Evolutionary conservation across 2,113 vertebrate genomes (phyloP).

Genomic region (Thamnaconus septentrionalis): DNA sequence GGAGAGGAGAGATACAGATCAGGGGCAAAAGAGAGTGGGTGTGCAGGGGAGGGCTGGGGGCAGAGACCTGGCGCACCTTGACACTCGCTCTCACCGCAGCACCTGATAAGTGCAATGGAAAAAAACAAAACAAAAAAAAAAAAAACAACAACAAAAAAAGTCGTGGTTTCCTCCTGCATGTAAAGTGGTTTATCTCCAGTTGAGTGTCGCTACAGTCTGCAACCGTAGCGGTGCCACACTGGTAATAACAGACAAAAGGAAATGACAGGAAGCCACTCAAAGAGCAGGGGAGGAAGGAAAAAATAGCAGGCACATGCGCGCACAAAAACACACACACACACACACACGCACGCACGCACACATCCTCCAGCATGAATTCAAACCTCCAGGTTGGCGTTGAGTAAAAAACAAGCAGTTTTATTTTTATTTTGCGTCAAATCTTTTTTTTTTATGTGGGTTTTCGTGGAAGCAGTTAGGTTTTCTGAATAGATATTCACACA

Average conservation of each 20-base stretch:
- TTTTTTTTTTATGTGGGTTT: too few relatives aligned
- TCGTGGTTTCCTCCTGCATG: slow-evolving; percentile 86
- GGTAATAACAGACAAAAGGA: slow-evolving; percentile 63
- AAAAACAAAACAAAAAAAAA: slow-evolving; percentile 40
- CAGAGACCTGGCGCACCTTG: slow-evolving; percentile 69
- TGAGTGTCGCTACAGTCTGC: slow-evolving; percentile 72
- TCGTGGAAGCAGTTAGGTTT: too few relatives aligned
- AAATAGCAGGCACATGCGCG: too few relatives aligned
- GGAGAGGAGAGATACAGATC: slow-evolving; percentile 58
- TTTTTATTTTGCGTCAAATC: too few relatives aligned
- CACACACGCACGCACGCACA: too few relatives aligned
- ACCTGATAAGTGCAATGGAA: slow-evolving; percentile 91
- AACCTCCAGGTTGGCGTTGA: too few relatives aligned
- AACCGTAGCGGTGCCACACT: slow-evolving; percentile 52
- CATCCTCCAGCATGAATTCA: too few relatives aligned
- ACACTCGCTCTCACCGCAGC: slow-evolving; percentile 77
- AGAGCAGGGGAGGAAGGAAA: neutral
- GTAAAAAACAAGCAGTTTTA: too few relatives aligned
- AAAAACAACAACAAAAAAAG: slow-evolving; percentile 17
- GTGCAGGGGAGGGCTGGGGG: slow-evolving; percentile 56
- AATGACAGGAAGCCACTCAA: slow-evolving; percentile 44
- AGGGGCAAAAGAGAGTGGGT: slow-evolving; percentile 48
- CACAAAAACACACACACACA: too few relatives aligned
- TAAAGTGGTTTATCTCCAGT: slow-evolving; percentile 79
- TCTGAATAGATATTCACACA: too few relatives aligned